Conservation (phyloP, 2,113 vertebrate genomes). For the Lasiurus borealis region DNA sequence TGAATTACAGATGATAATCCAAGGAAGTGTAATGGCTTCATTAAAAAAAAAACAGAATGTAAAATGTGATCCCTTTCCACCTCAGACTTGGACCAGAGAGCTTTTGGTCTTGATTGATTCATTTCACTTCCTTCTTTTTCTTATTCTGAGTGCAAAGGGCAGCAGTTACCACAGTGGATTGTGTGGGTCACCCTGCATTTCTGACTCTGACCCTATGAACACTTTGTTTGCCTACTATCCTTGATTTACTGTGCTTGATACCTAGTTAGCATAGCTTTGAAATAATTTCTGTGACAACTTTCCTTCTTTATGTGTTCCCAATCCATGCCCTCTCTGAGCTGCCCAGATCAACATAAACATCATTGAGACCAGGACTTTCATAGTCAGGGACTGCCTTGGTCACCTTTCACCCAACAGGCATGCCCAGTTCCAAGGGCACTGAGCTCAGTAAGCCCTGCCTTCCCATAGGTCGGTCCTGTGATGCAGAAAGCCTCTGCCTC, state of each 20-base stretch:
- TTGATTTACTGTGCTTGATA: slow-evolving; percentile 48
- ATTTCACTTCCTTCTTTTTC: neutral
- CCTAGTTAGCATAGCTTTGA: slow-evolving; percentile 59
- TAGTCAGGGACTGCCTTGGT: neutral
- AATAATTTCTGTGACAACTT: slow-evolving; percentile 52
- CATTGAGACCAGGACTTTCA: neutral
- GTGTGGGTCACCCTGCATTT: neutral
- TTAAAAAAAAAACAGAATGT: slow-evolving; percentile 19
- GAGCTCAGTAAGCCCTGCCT: slow-evolving; percentile 21
- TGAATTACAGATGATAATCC: slow-evolving; percentile 29
- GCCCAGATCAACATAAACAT: slow-evolving; percentile 57
- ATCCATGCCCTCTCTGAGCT: neutral
- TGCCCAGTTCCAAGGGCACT: neutral
- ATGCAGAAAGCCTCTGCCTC: slow-evolving; percentile 66
- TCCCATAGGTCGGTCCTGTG: slow-evolving; percentile 14
- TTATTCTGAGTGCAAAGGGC: neutral
- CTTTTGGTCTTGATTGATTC: neutral
- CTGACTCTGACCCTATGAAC: neutral
- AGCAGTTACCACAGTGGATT: neutral
- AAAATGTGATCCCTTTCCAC: neutral
- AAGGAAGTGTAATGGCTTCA: slow-evolving; percentile 25
- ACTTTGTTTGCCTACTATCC: neutral
- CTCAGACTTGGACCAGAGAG: neutral
- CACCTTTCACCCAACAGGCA: neutral
- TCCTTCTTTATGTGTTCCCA: slow-evolving; percentile 26